Evolutionary conservation across 1,140 invertebrate genomes (phyloP), one percentile per base, ranked within the genome.

Genomic region (Drosophila sulfurigaster): DNA sequence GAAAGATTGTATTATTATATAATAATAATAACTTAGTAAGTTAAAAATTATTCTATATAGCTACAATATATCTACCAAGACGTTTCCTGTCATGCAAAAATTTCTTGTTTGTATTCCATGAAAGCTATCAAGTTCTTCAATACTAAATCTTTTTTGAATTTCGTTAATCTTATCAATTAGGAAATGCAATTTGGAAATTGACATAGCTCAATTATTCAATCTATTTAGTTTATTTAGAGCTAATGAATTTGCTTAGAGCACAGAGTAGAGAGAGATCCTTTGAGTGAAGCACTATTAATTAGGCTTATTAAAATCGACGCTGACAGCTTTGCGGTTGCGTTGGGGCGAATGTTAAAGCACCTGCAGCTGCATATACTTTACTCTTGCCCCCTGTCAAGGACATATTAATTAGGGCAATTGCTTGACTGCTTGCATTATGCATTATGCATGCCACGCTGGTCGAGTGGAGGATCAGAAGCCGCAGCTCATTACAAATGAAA

Each of bases 321-420:
- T 83, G 77, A 80, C 73, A 78, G 83, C 69, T 68, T 52, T 89
- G 83, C 63, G 83, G 83, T 89, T 75, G 45, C 49, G 62, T 67
- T 69, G 76, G 75, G 41, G 41, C n/a, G 41, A 43, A 43, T 25
- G 66, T 63, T 52, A 28, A 43, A 69, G 59, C 35, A 25, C 15
- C n/a, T 54, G 13, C 32, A 57, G 54, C 54, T 20, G 32, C 35
- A 57, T 15, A 41, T 43, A 41, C 3, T 41, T 6, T 38, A 6
- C 30, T 43, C 30, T 43, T 41, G 35, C 35, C 49, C 28, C 54
- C 43, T 57, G 45, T 81, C 68, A 90, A 85, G 86, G 86, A 77
- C 77, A 74, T 85, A 79, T 89, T 89, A 89, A 89, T 89, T 82
- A 89, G 85, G 81, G 28, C 85, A 90, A 90, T 90, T 89, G 86